Percentiles rank a stretch among this genome's conserved stretches.
Conservation (phyloP, 2,113 vertebrate species). For the Trichechus manatus region DNA sequence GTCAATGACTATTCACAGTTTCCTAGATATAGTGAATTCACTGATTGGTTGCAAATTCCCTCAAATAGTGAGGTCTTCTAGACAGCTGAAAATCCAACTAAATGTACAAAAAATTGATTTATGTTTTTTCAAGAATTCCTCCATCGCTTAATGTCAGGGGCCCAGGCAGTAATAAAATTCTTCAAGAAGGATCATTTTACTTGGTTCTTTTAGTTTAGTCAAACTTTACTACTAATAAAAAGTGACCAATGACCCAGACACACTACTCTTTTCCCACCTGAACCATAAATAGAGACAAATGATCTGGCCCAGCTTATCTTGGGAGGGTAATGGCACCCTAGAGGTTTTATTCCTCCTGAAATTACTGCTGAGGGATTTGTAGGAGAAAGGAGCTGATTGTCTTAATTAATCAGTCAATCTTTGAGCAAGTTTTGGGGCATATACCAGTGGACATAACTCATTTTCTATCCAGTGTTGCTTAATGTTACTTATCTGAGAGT, state of each 20-base stretch:
- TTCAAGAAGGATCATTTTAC: background rate
- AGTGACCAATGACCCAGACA: background rate
- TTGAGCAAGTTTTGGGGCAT: background rate
- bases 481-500: background rate
- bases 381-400: slow-evolving; percentile 3
- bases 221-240: slow-evolving; percentile 47
- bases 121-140: slow-evolving; percentile 13
- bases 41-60: background rate
- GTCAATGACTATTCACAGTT: background rate
- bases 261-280: background rate
- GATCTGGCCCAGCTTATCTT: background rate
- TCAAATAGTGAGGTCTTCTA: background rate
- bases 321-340: background rate
- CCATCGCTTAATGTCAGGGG: slow-evolving; percentile 24
- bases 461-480: background rate
- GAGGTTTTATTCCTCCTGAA: slow-evolving; percentile 30
- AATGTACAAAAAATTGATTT: background rate
- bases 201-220: background rate
- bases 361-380: background rate
- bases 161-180: background rate
- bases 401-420: background rate
- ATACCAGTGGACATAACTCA: background rate
- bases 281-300: slow-evolving; percentile 7
- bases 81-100: background rate
- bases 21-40: background rate